Base-by-base conservation (phyloP, 2,797 vertebrate genomes). In the Australoheros facetus region DNA sequence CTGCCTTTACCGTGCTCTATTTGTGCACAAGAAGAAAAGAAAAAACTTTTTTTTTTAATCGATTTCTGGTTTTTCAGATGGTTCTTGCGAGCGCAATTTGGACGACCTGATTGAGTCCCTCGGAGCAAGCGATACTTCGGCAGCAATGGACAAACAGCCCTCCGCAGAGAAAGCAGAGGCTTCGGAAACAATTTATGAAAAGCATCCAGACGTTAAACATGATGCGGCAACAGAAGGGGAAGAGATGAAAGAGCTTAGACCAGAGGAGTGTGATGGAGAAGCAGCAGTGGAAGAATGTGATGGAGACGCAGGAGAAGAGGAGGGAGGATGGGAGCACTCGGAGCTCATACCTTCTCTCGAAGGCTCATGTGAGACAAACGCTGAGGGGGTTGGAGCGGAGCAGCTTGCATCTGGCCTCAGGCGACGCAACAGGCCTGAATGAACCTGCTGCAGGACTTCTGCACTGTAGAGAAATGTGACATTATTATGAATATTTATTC, bases 81-180 rank as follows among this genome's bases (percentile, higher is more conserved):
- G 88, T 1, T 79, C 94, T 16, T 96, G 95, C 62, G 93, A 96
- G 45, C 95, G 94, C 71, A 97, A 95, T 42, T 95, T 98, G 71
- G 97, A 97, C 77, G 91, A 95, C 85, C 95, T 97, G 48, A 97
- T 97, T 13, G 94, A 97, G 85, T 96, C 96, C 2, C 94, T 97
- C 9, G 90, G 93, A 2, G 90, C 91, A 72, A 92, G 87, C 6
- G 91, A 94, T 75, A 66, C 87, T 16, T 82, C 84, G 7, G 54
- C 84, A 7, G 88, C 85, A 2, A 8, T 1, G 7, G 77, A 85
- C 5, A 45, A 53, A 4, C 72, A 14, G n/a, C 32, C 42, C 1
- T 48, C 54, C 1, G 80, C 59, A 14, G 62, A 71, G 11, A 51
- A 72, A 2, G 23, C 54, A 0, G 60, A 54, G 2, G 26, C 53